Evolutionary conservation across 2,888 invertebrate species (phyloP), one percentile per base, ranked within the genome.

Genomic region (Spisula subtruncata): DNA sequence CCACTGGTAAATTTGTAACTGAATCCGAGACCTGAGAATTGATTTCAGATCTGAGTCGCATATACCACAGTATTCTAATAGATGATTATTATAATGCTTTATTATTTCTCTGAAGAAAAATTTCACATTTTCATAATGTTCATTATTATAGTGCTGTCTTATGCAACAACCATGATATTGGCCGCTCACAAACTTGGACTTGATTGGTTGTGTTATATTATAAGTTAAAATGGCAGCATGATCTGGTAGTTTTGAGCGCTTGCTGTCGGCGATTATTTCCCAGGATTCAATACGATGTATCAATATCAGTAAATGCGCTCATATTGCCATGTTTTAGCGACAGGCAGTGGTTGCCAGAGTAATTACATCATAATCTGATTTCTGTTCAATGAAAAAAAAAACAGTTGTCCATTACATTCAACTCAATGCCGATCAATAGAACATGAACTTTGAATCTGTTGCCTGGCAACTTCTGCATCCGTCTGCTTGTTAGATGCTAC

Each of bases 381-480:
- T 41, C 51, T 29, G 48, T 66, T 75, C 84, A 46, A 75, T n/a
- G 56, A 20, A 66, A 51, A 29, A n/a, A n/a, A 16, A 51, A 75
- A 75, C 75, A 75, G 75, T 75, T 32, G 75, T 75, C 75, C 35
- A 75, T 75, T 32, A 20, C 75, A 84, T 84, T 80, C 54, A 85
- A 85, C 79, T 75, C 16, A 71, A 25, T 48, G 10, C 56, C 25
- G 60, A 87, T 87, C 87, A 82, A 87, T 87, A 87, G 10, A 85
- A 46, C 25, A 48, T 83, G 56, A 54, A 86, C 85, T 60, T 80
- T 66, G 56, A 60, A 71, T 71, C 5, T 87, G 87, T 87, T 87
- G 87, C 87, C 18, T 87, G 75, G 87, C 82, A 82, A 87, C 82
- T 81, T 66, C 25, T 81, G 48, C 81, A 81, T 81, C 66, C 66